Evolutionary conservation across 1,140 invertebrate species (phyloP).

Genomic region (Trichonephila clavipes): DNA sequence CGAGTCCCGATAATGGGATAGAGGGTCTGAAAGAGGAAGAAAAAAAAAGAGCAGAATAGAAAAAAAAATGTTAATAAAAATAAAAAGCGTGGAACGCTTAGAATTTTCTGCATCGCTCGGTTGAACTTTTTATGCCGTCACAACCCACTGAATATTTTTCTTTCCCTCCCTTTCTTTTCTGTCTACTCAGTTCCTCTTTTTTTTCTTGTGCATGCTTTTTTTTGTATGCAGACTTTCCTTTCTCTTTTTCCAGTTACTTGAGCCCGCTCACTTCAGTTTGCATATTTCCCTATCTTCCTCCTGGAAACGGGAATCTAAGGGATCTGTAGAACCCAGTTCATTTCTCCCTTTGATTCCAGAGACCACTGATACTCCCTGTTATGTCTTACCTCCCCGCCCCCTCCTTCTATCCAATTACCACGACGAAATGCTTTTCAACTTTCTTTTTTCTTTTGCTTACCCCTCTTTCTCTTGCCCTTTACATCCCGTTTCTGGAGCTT

Average conservation of each 20-base stretch:
- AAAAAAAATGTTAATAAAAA: constrained; percentile 61
- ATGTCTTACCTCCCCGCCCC: neutral
- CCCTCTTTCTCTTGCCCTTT: neutral
- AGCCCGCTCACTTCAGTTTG: constrained; percentile 69
- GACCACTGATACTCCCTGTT: constrained; percentile 47
- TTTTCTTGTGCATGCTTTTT: constrained; percentile 50
- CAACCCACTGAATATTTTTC: constrained; percentile 68
- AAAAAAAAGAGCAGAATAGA: neutral
- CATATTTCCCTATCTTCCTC: constrained; percentile 65
- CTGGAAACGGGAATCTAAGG: constrained; percentile 49
- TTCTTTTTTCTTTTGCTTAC: constrained; percentile 27
- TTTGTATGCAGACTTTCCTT: constrained; percentile 34
- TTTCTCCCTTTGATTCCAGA: constrained; percentile 70
- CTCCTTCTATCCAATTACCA: constrained; percentile 68
- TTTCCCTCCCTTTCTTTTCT: constrained; percentile 31
- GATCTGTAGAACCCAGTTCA: constrained; percentile 56
- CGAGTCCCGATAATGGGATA: constrained; percentile 56
- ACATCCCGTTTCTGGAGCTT: neutral
- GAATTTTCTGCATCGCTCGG: constrained; percentile 76
- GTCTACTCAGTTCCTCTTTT: constrained; percentile 38
- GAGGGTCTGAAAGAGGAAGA: constrained; percentile 20
- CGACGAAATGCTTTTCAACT: constrained; percentile 63
- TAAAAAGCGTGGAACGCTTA: constrained; percentile 69
- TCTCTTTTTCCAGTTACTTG: constrained; percentile 73
- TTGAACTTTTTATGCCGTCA: constrained; percentile 71